These are phyloP conservation scores for Parauchenoglanis ngamensis DNA, from an alignment of 2,797 vertebrate genomes.

Conservation along the genomic window DNA sequence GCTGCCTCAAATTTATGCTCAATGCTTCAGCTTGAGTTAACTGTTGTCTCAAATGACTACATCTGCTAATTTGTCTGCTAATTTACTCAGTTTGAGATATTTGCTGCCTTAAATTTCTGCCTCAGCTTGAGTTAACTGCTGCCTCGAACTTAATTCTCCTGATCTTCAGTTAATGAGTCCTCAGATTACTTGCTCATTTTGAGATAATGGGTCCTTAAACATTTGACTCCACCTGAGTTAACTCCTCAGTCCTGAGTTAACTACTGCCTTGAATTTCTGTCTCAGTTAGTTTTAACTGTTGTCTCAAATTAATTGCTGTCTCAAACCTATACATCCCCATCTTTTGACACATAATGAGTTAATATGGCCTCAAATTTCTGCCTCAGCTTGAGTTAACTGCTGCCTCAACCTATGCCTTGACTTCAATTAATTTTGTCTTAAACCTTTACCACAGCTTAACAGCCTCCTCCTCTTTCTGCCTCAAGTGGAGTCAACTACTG, in stretches of 20 bases:
- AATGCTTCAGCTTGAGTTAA: background rate
- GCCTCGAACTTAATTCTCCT: no score
- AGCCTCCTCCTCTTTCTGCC: background rate
- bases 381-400: background rate
- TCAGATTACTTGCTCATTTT: no score
- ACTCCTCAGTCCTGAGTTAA: background rate
- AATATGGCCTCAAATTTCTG: background rate
- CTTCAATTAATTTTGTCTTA: background rate
- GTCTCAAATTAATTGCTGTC: background rate
- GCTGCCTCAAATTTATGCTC: background rate
- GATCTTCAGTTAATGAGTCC: background rate
- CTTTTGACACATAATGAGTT: no score
- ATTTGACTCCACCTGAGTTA: background rate
- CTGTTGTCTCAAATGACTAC: background rate
- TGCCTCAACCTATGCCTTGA: background rate
- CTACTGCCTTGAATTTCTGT: background rate
- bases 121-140: background rate
- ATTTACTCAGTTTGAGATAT: background rate
- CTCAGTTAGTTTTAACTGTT: background rate
- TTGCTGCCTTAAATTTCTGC: no score
- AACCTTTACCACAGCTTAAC: no score
- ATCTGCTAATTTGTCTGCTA: background rate
- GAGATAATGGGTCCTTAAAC: no score
- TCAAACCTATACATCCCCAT: background rate
- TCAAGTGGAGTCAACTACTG: background rate